Percentiles rank a stretch among this genome's conserved stretches.
These are phyloP conservation scores for Lucifuga dentata DNA, from an alignment of 2,113 vertebrate species.

Conservation along the genomic window DNA sequence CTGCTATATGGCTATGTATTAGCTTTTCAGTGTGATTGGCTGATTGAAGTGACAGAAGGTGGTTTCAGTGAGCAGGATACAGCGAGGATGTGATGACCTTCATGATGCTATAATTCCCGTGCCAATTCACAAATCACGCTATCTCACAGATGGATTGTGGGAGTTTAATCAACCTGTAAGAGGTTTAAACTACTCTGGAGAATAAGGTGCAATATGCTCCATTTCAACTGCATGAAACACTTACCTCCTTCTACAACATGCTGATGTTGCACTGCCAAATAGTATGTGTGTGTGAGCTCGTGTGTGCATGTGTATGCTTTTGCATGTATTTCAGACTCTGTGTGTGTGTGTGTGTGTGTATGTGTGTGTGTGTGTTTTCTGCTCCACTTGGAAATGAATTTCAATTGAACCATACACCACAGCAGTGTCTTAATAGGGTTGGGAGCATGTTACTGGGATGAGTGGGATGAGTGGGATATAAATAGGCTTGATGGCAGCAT, in stretches of 20 bases:
- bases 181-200: conserved; percentile 44
- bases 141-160: conserved; percentile 28
- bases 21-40: not conserved
- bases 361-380: not conserved
- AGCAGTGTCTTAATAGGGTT: not conserved
- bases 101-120: conserved; percentile 9
- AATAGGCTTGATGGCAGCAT: conserved; percentile 21
- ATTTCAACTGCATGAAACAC: conserved; percentile 20
- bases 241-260: conserved; percentile 24
- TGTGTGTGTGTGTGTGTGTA: not conserved
- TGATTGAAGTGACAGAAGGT: conserved; percentile 29
- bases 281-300: not conserved
- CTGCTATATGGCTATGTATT: not conserved
- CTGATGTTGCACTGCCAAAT: not conserved
- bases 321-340: not conserved
- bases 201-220: conserved; percentile 25
- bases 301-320: not conserved
- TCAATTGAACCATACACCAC: conserved; percentile 1
- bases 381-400: conserved; percentile 9
- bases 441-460: conserved; percentile 1
- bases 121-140: conserved; percentile 2
- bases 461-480: conserved; percentile 28
- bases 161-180: conserved; percentile 39
- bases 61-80: conserved; percentile 17
- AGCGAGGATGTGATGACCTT: conserved; percentile 39